These are phyloP conservation scores for Eulithis prunata DNA, from an alignment of 2,888 invertebrate species.

Conservation along the genomic window DNA sequence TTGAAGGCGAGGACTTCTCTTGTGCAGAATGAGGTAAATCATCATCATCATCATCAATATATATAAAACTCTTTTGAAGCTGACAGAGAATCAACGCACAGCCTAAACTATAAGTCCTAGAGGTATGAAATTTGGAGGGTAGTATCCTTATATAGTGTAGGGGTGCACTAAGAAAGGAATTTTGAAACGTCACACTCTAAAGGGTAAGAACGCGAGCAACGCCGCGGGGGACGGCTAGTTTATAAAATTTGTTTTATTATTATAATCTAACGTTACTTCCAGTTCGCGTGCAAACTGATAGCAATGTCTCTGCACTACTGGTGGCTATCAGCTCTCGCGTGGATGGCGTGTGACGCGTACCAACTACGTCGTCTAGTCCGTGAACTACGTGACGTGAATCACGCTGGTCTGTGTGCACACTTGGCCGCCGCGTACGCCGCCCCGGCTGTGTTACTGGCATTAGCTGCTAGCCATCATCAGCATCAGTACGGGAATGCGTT, in stretches of 20 bases:
- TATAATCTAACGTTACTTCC: slow-evolving; percentile 31
- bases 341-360: slow-evolving; percentile 96
- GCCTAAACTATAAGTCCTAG: too few relatives aligned
- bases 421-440: slow-evolving; percentile 96
- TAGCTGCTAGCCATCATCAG: slow-evolving; percentile 96
- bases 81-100: too few relatives aligned
- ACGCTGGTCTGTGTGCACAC: slow-evolving; percentile 96
- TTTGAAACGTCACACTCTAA: too few relatives aligned
- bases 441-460: slow-evolving; percentile 95
- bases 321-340: slow-evolving; percentile 95
- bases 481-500: slow-evolving; percentile 97
- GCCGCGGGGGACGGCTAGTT: too few relatives aligned
- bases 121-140: too few relatives aligned
- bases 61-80: too few relatives aligned
- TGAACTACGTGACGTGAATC: slow-evolving; percentile 98
- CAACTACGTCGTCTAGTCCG: slow-evolving; percentile 97
- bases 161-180: too few relatives aligned
- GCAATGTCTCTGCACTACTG: slow-evolving; percentile 97
- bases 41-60: too few relatives aligned
- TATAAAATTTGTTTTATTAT: too few relatives aligned
- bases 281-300: slow-evolving; percentile 94
- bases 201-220: too few relatives aligned
- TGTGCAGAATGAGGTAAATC: slow-evolving; percentile 93
- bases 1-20: slow-evolving; percentile 92
- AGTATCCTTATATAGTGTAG: too few relatives aligned